phyloP scores from a whole-genome alignment of 2,113 vertebrate genomes.

The Cairina moschata region DNA sequence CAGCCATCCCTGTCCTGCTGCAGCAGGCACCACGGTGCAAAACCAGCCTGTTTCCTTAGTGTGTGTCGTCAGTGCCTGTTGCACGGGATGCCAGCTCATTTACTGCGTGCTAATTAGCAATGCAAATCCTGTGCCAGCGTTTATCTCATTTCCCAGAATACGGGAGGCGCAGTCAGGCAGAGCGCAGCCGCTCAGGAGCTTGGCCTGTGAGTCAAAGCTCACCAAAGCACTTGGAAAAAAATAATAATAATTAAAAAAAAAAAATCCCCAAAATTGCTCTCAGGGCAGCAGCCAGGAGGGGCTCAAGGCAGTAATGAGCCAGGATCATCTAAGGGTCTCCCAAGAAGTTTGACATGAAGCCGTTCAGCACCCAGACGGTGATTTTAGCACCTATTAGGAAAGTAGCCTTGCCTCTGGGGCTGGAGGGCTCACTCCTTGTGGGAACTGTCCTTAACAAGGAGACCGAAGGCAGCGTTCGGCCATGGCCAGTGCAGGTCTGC shows the following conservation, averaged over 20 bases:
- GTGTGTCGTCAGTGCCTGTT: not conserved
- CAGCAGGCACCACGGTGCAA: not conserved
- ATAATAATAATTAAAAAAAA: too few species aligned
- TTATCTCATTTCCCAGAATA: not conserved
- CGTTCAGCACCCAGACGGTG: not conserved
- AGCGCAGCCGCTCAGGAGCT: not conserved
- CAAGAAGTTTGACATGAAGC: not conserved
- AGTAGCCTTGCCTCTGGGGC: not conserved
- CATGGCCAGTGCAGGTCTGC: not conserved
- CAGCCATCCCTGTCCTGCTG: not conserved
- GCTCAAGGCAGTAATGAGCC: not conserved
- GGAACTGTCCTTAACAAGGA: not conserved
- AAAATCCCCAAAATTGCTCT: too few species aligned
- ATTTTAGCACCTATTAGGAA: not conserved
- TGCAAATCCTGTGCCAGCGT: not conserved
- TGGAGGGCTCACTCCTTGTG: not conserved
- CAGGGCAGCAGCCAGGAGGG: not conserved
- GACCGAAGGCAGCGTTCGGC: not conserved
- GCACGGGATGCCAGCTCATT: not conserved
- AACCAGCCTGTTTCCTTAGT: accelerated
- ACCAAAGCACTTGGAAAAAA: not conserved
- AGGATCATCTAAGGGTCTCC: not conserved
- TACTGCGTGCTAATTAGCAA: not conserved
- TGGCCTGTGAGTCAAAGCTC: not conserved
- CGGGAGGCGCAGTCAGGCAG: not conserved